These are phyloP conservation scores for Suncus etruscus DNA, from an alignment of 2,113 vertebrate species.

Conservation along the genomic window DNA sequence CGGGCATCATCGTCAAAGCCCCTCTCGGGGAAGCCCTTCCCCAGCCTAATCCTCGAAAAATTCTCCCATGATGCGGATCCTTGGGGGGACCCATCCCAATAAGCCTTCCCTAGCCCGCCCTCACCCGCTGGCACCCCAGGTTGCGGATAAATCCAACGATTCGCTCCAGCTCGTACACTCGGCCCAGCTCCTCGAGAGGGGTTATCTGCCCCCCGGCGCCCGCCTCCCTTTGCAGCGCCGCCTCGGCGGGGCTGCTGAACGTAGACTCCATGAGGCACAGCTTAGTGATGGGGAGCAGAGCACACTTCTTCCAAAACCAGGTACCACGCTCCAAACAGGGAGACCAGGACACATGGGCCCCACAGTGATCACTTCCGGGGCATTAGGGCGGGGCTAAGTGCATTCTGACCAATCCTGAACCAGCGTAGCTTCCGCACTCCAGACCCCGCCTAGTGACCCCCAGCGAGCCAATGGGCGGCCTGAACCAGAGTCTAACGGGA, in stretches of 20 bases:
- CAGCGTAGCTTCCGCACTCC: background rate
- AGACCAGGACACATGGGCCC: background rate
- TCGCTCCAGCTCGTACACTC: conserved; percentile 86
- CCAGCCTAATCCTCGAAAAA: background rate
- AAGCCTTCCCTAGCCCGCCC: background rate
- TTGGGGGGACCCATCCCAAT: background rate
- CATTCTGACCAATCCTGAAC: background rate
- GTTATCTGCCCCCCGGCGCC: background rate
- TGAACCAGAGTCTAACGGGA: background rate
- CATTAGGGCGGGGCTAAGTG: background rate
- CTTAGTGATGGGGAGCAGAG: background rate
- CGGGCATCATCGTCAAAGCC: background rate
- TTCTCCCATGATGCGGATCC: background rate
- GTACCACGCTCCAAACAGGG: rapidly evolving
- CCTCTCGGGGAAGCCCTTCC: background rate
- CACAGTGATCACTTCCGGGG: conserved; percentile 50
- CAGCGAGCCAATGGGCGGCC: conserved; percentile 47
- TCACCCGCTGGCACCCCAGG: conserved; percentile 77
- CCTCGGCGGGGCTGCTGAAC: conserved; percentile 87
- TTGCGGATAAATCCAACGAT: conserved; percentile 79
- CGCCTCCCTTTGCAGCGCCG: conserved; percentile 78
- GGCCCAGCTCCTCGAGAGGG: conserved; percentile 65
- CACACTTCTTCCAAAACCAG: background rate
- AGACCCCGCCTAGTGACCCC: background rate
- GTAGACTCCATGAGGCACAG: conserved; percentile 82